Conservation (phyloP, 2,888 invertebrate genomes). For the Drosophila prolongata region DNA sequence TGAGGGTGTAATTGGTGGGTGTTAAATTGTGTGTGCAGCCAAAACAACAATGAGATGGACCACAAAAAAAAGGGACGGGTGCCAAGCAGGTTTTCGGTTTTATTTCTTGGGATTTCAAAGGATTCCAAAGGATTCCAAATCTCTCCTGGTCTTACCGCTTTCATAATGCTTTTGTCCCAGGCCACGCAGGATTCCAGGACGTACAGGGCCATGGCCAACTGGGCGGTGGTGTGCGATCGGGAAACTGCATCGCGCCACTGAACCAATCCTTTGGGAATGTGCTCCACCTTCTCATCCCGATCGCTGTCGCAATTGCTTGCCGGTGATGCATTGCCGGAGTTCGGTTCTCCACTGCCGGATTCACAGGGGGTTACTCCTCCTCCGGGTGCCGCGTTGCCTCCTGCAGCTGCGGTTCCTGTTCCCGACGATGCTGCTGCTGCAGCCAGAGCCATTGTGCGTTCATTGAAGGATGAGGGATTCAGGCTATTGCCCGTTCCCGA, state of each 20-base stretch:
- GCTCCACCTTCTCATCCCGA: conserved; percentile 82
- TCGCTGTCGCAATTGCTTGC: conserved; percentile 84
- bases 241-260: conserved; percentile 96
- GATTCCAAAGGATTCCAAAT: neutral
- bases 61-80: conserved; percentile 13
- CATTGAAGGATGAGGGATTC: conserved; percentile 78
- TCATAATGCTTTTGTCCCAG: conserved; percentile 99
- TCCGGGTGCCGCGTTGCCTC: conserved; percentile 8
- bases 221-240: conserved; percentile 93
- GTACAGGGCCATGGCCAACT: conserved; percentile 94
- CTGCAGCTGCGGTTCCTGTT: conserved; percentile 17
- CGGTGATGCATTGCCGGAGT: conserved; percentile 81
- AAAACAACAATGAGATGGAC: conserved; percentile 29
- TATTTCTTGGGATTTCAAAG: neutral
- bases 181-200: conserved; percentile 96
- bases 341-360: conserved; percentile 64
- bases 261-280: conserved; percentile 87
- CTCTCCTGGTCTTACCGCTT: conserved; percentile 91
- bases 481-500: conserved; percentile 59
- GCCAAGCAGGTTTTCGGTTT: conserved; percentile 19
- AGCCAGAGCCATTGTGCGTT: conserved; percentile 81
- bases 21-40: conserved; percentile 14
- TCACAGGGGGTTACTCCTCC: conserved; percentile 48
- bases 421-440: conserved; percentile 66
- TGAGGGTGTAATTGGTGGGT: neutral